Conservation (phyloP, 1,140 invertebrate genomes). For the Callitettix versicolor region DNA sequence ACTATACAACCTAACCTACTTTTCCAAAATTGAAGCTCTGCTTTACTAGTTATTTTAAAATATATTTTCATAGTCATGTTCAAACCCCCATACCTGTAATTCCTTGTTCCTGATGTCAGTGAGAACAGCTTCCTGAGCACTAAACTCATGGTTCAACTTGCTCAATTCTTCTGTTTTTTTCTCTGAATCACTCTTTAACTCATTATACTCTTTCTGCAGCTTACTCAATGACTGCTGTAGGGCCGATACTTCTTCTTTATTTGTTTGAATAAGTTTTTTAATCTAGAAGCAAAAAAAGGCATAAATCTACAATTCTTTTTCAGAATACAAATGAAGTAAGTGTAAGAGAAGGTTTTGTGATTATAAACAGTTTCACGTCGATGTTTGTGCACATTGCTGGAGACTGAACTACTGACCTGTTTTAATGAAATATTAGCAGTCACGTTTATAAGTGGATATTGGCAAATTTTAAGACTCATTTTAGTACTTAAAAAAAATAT, state of each 20-base stretch:
- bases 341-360: too few relatives aligned
- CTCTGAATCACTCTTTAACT: slow-evolving; percentile 36
- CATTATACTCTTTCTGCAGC: slow-evolving; percentile 37
- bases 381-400: too few relatives aligned
- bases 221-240: slow-evolving; percentile 42
- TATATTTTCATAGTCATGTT: too few relatives aligned
- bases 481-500: too few relatives aligned
- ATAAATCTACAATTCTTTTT: not conserved
- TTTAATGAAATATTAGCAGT: too few relatives aligned
- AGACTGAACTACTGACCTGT: too few relatives aligned
- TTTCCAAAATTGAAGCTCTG: too few relatives aligned
- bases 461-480: too few relatives aligned
- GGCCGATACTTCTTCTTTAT: slow-evolving; percentile 30
- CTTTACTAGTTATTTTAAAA: too few relatives aligned
- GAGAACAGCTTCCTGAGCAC: slow-evolving; percentile 53
- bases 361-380: too few relatives aligned
- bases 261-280: slow-evolving; percentile 38
- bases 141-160: slow-evolving; percentile 55
- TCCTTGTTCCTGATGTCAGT: slow-evolving; percentile 66
- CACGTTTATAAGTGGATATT: too few relatives aligned
- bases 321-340: not conserved
- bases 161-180: slow-evolving; percentile 49
- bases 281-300: slow-evolving; percentile 25
- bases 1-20: too few relatives aligned
- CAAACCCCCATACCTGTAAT: slow-evolving; percentile 44